Evolutionary conservation across 2,797 vertebrate species (phyloP).

Genomic region (Betta splendens): DNA sequence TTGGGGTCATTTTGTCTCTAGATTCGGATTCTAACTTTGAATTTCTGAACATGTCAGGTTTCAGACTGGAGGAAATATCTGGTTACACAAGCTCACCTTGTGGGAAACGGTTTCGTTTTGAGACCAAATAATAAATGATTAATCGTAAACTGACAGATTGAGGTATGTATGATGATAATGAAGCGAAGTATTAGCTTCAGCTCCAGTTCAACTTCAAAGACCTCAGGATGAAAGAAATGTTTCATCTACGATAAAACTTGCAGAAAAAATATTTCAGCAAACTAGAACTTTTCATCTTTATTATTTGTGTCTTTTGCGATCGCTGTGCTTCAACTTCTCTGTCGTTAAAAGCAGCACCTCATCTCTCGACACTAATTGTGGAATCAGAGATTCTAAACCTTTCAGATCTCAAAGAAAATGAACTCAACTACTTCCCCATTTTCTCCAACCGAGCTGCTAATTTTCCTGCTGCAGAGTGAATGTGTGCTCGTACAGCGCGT

Average conservation of each 20-base stretch:
- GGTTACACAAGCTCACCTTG: no score
- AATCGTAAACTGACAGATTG: not conserved
- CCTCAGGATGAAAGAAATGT: not conserved
- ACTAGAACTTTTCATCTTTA: no score
- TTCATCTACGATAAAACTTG: not conserved
- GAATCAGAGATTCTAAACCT: not conserved
- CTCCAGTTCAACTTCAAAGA: not conserved
- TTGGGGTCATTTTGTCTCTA: no score
- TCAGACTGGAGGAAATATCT: no score
- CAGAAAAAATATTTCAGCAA: no score
- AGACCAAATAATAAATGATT: not conserved
- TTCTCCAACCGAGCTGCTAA: not conserved
- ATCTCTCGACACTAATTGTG: not conserved
- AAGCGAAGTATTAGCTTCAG: not conserved
- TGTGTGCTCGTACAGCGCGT: not conserved
- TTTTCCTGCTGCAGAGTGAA: constrained; percentile 10
- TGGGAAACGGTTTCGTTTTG: not conserved
- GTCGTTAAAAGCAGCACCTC: not conserved
- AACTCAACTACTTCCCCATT: constrained; percentile 9
- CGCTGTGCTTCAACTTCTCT: not conserved
- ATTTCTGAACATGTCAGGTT: no score
- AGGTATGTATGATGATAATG: not conserved
- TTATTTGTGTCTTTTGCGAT: not conserved
- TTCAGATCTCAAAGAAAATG: constrained; percentile 9
- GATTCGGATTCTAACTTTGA: no score